Base-by-base conservation (phyloP, 2,888 invertebrate species). In the Euzetes globulus region DNA sequence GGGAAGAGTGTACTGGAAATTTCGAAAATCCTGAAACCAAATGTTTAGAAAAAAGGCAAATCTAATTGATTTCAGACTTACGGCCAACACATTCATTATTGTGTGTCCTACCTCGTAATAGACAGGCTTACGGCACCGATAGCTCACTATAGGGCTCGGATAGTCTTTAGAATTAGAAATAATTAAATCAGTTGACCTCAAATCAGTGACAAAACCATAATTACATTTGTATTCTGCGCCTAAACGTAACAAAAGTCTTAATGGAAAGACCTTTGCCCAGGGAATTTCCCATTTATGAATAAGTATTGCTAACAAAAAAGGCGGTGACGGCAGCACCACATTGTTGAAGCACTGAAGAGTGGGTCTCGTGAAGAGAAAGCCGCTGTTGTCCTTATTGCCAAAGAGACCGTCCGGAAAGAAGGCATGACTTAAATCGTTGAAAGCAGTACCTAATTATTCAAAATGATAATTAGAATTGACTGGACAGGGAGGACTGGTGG, bases 21-120 rank as follows among this genome's bases (percentile, higher is more conserved):
- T 91, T 76, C 91, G 86, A 81, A 92, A 92, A 84, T 93, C 92
- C 87, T 87, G 79, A 3, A 65, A 65, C 6, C 58, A 13, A 22
- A 13, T 47, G 4, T 47, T 72, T 72, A 68, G 47, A 41, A 11
- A 22, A 72, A 41, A 50, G 22, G 47, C 17, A 41, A 15, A n/a
- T 11, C 47, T 3, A 22, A 22, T 25, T 19, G 22, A 9, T 58
- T 58, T 58, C 22, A 25, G 25, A 79, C 80, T 79, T 78, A 80
- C 80, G 22, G 91, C 91, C 78, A 92, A 83, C 73, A 93, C 86
- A 84, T 91, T 92, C 83, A 93, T 91, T 76, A 93, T 91, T 13
- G 92, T 92, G 81, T 92, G 91, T 0, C 92, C 91, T 75, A 92
- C 90, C 84, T 92, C 92, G 41, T 88, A 89, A 82, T 89, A 93